Conservation (phyloP, 2,113 vertebrate genomes). For the Mustela nigripes region DNA sequence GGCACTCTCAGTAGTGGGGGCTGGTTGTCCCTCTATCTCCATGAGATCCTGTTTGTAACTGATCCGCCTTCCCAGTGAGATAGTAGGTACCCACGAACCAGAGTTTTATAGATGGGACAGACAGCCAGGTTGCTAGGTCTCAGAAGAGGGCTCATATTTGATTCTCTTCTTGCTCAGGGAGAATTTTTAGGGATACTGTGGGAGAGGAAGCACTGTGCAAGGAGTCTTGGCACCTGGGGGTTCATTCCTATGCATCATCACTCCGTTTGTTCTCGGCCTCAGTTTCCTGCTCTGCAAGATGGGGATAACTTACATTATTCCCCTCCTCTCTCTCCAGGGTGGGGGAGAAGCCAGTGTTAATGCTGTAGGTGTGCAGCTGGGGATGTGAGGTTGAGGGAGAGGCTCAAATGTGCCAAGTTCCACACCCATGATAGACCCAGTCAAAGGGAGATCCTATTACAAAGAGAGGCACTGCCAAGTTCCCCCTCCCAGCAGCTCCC, state of each 20-base stretch:
- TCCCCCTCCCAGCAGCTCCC: background rate
- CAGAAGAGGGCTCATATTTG: background rate
- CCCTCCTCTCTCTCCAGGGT: background rate
- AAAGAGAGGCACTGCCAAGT: constrained; percentile 41
- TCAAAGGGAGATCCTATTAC: constrained; percentile 46
- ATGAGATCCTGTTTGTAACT: fast-evolving
- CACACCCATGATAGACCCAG: background rate
- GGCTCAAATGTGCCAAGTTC: constrained; percentile 14
- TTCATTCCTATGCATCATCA: background rate
- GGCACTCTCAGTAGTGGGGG: background rate
- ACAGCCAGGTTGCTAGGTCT: background rate
- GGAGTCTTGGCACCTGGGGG: background rate
- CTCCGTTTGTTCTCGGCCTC: background rate
- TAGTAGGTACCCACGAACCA: background rate
- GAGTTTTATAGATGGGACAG: background rate
- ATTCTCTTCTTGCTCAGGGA: background rate
- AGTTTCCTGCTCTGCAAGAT: background rate
- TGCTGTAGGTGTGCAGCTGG: background rate
- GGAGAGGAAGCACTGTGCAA: fast-evolving
- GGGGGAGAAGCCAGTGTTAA: constrained; percentile 9
- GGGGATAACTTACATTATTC: background rate
- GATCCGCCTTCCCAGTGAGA: background rate
- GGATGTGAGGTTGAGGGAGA: background rate
- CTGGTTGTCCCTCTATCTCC: background rate
- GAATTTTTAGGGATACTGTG: background rate